Evolutionary conservation across 2,888 invertebrate genomes (phyloP).

Genomic region (Cantharis rustica): DNA sequence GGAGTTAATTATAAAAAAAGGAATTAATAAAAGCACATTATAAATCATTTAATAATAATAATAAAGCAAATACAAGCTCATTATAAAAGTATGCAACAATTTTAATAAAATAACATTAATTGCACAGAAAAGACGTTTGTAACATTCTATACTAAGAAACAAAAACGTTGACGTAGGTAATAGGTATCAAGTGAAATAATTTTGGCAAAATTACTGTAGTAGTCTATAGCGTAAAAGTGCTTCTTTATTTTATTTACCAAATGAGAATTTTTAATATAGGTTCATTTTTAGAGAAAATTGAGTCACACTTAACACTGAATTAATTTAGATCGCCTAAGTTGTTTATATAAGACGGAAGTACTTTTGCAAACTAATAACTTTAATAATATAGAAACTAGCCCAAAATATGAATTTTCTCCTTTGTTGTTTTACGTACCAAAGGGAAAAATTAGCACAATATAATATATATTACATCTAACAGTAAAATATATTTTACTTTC

Average conservation of each 20-base stretch:
- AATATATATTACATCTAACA: constrained; percentile 20
- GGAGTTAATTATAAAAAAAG: background rate
- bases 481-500: constrained; percentile 25
- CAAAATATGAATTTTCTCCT: constrained; percentile 19
- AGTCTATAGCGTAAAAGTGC: constrained; percentile 13
- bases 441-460: constrained; percentile 20
- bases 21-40: constrained; percentile 15
- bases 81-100: constrained; percentile 52
- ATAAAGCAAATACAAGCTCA: constrained; percentile 52
- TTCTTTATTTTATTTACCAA: background rate
- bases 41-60: constrained; percentile 29
- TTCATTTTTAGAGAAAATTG: constrained; percentile 4
- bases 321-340: constrained; percentile 11
- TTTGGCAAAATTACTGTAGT: constrained; percentile 10
- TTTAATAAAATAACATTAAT: constrained; percentile 30
- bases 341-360: constrained; percentile 15
- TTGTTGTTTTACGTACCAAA: constrained; percentile 7
- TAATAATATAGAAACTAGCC: constrained; percentile 1
- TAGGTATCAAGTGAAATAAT: constrained; percentile 6
- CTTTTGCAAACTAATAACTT: constrained; percentile 12
- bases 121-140: constrained; percentile 24
- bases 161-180: constrained; percentile 5
- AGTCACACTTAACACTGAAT: constrained; percentile 23
- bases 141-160: constrained; percentile 25
- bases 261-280: background rate